phyloP scores from a whole-genome alignment of 2,113 vertebrate genomes.

The Engystomops pustulosus region DNA sequence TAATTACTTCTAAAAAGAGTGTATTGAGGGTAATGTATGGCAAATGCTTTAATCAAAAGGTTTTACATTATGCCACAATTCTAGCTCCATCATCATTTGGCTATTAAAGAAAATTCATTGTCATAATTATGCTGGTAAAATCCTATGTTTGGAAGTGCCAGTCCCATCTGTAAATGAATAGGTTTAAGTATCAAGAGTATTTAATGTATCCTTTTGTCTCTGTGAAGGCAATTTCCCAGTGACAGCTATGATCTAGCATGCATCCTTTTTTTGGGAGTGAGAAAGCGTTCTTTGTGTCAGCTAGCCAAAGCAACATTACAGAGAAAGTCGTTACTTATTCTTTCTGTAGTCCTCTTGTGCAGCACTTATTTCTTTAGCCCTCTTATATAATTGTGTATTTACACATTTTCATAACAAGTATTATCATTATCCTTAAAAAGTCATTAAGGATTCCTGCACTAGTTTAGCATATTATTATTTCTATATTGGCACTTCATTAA shows the following conservation, averaged over 20 bases:
- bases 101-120: not conserved
- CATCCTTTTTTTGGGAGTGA: not conserved
- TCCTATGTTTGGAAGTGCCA: not conserved
- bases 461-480: not conserved
- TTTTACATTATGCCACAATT: not conserved
- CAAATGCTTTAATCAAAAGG: not conserved
- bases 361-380: not conserved
- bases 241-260: slow-evolving; percentile 30
- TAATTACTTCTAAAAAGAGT: not conserved
- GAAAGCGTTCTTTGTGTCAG: slow-evolving; percentile 21
- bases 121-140: not conserved
- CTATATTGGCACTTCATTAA: no score
- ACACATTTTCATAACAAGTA: not conserved
- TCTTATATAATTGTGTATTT: not conserved
- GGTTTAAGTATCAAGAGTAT: slow-evolving; percentile 22
- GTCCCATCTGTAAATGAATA: slow-evolving; percentile 1
- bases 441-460: not conserved
- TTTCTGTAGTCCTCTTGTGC: not conserved
- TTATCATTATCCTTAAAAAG: not conserved
- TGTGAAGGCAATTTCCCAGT: slow-evolving; percentile 16
- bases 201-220: slow-evolving; percentile 39
- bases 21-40: not conserved
- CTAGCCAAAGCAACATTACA: slow-evolving; percentile 1
- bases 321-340: slow-evolving; percentile 6
- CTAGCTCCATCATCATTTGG: not conserved